Base-by-base conservation (phyloP, 2,888 invertebrate species). In the Pharmacophagus antenor region DNA sequence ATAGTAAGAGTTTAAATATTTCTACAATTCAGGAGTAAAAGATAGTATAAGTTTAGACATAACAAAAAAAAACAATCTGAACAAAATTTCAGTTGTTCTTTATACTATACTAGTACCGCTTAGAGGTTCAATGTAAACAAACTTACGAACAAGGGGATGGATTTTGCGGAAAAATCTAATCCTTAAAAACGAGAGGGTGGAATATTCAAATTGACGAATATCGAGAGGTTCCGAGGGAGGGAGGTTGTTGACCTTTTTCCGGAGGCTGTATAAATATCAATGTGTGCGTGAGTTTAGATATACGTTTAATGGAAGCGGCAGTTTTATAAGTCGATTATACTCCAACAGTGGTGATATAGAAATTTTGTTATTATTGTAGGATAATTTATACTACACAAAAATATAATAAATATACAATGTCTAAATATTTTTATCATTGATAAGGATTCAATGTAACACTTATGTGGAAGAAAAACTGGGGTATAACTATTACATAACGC, bases 191-290 rank as follows among this genome's bases (percentile, higher is more conserved):
- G 77, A 67, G 76, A 78, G 78, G 79, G 80, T 68, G 67, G 73
- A 75, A 79, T 85, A 88, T 87, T 87, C 85, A 86, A 84, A 86
- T 85, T 82, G 79, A 81, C 77, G 74, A 81, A 80, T 83, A 82
- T 82, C 74, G 81, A 80, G 78, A 77, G 77, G 72, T 73, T 71
- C 71, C 65, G 64, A 60, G 65, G 65, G 72, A 75, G 79, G 76
- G 69, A 77, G 86, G 84, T 84, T 75, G 77, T 79, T 83, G 87
- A 88, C 86, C 88, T 80, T 76, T 71, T 76, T 72, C 74, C 75
- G 73, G 73, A 82, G 83, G 77, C 79, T 74, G 72, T 72, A 76
- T 42, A 41, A 2, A 42, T 72, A 70, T 70, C 70, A 77, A 75
- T 73, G 69, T 78, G 75, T 72, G 69, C 61, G 66, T 65, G 64